Conservation (phyloP, 2,888 invertebrate genomes). For the Bimastos eiseni region DNA sequence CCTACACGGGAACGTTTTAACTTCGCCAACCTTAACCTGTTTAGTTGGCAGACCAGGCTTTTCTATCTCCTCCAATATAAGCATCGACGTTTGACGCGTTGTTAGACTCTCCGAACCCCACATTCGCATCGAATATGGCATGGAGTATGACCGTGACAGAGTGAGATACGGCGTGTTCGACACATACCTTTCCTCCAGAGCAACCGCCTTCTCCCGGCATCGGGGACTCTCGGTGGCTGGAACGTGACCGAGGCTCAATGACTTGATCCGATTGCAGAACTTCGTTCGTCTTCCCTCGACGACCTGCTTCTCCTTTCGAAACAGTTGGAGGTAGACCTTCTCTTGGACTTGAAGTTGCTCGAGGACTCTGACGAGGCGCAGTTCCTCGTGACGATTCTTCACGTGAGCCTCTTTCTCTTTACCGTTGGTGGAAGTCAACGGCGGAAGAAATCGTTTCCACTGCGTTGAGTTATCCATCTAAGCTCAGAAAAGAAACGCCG, state of each 20-base stretch:
- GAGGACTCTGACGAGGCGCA: background rate
- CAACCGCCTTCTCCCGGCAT: background rate
- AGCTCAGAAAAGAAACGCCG: background rate
- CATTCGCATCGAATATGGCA: background rate
- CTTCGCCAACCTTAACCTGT: background rate
- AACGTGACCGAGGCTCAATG: background rate
- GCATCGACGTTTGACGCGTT: background rate
- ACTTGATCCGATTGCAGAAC: background rate
- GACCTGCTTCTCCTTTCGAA: slow-evolving; percentile 13
- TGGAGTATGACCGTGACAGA: background rate
- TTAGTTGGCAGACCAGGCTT: background rate
- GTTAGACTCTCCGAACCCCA: background rate
- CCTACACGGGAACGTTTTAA: background rate
- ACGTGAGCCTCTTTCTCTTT: background rate
- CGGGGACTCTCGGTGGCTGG: background rate
- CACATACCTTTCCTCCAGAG: background rate
- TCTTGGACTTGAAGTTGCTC: background rate
- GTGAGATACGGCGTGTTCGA: background rate
- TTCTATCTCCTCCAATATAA: background rate
- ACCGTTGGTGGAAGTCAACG: background rate
- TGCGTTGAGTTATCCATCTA: background rate
- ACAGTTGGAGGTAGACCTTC: background rate
- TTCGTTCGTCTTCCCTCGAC: background rate
- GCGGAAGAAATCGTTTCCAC: background rate
- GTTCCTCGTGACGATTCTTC: background rate